Percentiles rank a stretch among this genome's conserved stretches.
phyloP scores from a whole-genome alignment of 2,113 vertebrate genomes.

The Struthio camelus region DNA sequence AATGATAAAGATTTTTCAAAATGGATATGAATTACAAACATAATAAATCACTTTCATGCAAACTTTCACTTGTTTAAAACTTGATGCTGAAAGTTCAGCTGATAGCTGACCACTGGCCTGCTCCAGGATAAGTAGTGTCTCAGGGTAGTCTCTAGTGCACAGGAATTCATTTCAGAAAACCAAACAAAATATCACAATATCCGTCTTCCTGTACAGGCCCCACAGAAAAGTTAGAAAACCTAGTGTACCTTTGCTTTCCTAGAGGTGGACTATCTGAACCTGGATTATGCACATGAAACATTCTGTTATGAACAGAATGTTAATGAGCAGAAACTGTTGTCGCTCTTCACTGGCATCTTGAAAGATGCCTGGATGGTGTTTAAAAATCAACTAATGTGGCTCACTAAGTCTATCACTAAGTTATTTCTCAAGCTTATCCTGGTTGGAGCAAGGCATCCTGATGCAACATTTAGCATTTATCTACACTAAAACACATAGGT shows the following conservation, averaged over 20 bases:
- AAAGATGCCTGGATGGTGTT: not conserved
- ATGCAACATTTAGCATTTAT: not conserved
- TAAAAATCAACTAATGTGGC: not conserved
- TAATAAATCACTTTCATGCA: not conserved
- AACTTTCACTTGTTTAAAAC: not conserved
- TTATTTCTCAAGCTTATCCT: not conserved
- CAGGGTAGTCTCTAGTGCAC: not conserved
- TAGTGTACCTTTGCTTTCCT: not conserved
- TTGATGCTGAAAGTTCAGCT: not conserved
- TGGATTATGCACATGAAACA: not conserved
- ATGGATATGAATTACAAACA: not conserved
- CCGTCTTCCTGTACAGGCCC: not conserved
- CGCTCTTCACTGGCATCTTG: not conserved
- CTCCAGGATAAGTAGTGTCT: not conserved
- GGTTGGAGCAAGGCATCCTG: not conserved
- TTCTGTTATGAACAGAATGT: not conserved
- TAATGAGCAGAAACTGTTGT: not conserved
- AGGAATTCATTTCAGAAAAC: not conserved
- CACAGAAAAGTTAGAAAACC: not conserved
- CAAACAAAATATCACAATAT: not conserved
- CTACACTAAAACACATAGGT: not conserved
- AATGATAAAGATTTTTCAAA: not conserved
- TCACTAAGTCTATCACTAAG: not conserved
- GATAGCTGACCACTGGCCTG: not conserved
- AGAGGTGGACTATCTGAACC: not conserved